Evolutionary conservation across 2,113 vertebrate species (phyloP).

Genomic region (Pitta sordida): DNA sequence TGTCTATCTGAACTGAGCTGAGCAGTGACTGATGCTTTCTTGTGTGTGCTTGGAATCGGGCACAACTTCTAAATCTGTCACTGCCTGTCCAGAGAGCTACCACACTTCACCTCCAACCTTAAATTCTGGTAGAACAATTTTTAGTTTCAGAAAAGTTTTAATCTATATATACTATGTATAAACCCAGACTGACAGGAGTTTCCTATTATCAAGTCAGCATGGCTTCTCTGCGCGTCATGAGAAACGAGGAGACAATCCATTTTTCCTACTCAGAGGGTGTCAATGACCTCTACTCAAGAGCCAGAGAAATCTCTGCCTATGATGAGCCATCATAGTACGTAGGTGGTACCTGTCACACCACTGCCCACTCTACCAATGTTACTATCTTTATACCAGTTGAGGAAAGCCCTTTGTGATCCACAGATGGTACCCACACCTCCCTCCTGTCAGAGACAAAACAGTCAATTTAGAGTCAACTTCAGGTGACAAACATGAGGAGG

Average conservation of each 20-base stretch:
- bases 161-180: not conserved
- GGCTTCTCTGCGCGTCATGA: not conserved
- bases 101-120: not conserved
- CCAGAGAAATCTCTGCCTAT: not conserved
- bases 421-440: not conserved
- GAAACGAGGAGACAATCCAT: not conserved
- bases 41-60: not conserved
- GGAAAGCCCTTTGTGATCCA: not conserved
- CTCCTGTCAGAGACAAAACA: not conserved
- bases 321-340: rapidly evolving
- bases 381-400: not conserved
- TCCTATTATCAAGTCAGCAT: not conserved
- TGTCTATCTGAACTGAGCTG: not conserved
- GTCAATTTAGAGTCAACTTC: not conserved
- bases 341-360: not conserved
- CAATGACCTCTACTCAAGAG: not conserved
- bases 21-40: not conserved
- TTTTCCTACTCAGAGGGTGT: not conserved
- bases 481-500: not conserved
- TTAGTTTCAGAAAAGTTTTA: not conserved
- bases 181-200: not conserved
- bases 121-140: not conserved
- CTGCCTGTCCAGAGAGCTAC: not conserved
- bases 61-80: not conserved
- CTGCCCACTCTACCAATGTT: not conserved